Base-by-base conservation (phyloP, 2,113 vertebrate genomes). In the Leuciscus idus region DNA sequence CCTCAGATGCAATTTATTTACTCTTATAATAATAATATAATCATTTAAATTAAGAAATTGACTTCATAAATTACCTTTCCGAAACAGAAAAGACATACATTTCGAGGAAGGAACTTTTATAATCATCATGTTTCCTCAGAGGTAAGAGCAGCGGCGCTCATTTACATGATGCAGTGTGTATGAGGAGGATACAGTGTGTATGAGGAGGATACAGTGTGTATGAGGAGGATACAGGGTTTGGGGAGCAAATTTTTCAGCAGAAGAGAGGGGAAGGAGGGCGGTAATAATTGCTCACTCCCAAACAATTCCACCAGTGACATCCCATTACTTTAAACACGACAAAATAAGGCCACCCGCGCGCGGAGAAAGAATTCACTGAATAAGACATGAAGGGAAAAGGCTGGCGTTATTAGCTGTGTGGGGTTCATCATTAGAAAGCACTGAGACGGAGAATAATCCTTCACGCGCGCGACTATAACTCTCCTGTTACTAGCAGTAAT, bases 271-370 rank as follows among this genome's bases (percentile, higher is more conserved):
- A 80, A 80, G 28, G 50, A 80, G 77, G 23, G 39, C 7, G 23
- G 66, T 75, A 86, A 64, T 77, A 75, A 89, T 81, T 88, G 72
- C 66, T 57, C 82, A 74, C 50, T 84, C 83, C 83, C 74, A 76
- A 86, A 85, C 86, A 76, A 89, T 89, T 87, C 50, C 81, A 78
- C 39, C 50, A 48, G 61, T 46, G 83, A 83, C 88, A 57, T 70
- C 57, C 75, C 74, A 88, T 90, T 85, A 89, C 52, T 87, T 88
- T 88, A 10, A 62, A 84, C 68, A 28, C 19, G 76, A 87, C 78
- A 68, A 88, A 91, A 92, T 46, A 86, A 88, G 87, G 87, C 87
- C 89, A 89, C 85, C 76, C 85, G 87, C 21, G 87, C 36, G 78
- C 30, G 52, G 55, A 64, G 66, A 8, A 62, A n/a, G 52, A 70